Conservation (phyloP, 2,888 invertebrate genomes). For the Standfussiana lucernea region DNA sequence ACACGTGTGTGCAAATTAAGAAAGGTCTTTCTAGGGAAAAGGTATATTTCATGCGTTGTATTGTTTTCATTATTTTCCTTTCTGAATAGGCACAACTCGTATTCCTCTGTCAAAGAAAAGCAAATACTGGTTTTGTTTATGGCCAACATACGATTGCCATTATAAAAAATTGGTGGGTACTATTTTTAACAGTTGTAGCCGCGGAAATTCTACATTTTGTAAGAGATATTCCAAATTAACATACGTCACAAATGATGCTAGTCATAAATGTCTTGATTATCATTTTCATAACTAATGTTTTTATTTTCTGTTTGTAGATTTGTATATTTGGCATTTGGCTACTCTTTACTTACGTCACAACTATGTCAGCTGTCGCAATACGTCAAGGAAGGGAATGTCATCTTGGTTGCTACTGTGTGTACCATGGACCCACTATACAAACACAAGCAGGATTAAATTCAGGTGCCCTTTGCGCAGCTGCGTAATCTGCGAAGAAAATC, state of each 20-base stretch:
- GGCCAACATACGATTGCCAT: neutral
- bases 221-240: neutral
- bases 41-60: neutral
- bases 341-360: conserved; percentile 10
- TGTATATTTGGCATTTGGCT: neutral
- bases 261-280: too few relatives aligned
- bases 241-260: neutral
- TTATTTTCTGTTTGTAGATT: neutral
- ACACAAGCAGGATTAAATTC: conserved; percentile 16
- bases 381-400: conserved; percentile 27
- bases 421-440: conserved; percentile 14
- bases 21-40: neutral
- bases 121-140: neutral
- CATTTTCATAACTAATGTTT: neutral
- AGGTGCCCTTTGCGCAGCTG: conserved; percentile 44
- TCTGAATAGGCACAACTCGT: too few relatives aligned
- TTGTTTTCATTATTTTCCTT: neutral
- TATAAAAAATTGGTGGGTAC: neutral
- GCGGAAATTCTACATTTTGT: neutral
- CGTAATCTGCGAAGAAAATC: conserved; percentile 52
- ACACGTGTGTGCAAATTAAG: neutral
- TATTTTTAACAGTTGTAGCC: neutral
- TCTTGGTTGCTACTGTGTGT: neutral
- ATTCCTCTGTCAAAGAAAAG: neutral
- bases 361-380: conserved; percentile 13